Conservation (phyloP, 2,797 vertebrate genomes). For the Choloepus didactylus region DNA sequence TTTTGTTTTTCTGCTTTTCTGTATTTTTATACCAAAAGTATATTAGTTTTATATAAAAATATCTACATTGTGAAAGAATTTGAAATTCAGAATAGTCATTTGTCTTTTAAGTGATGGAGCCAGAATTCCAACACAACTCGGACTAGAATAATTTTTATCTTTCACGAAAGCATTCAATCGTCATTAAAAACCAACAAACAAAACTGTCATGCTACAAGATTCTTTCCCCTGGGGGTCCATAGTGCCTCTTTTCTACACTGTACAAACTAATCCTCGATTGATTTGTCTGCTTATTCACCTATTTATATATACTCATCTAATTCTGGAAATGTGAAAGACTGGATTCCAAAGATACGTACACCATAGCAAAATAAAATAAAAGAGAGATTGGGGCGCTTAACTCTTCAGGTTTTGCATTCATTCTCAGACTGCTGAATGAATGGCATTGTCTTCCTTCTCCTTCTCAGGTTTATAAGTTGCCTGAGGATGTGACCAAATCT, state of each 20-base stretch:
- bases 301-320: neutral
- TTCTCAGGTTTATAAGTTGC: neutral
- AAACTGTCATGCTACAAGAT: neutral
- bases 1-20: neutral
- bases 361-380: constrained; percentile 17
- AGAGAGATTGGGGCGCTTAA: neutral
- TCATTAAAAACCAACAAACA: neutral
- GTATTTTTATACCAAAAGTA: neutral
- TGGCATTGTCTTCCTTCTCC: neutral
- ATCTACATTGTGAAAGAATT: neutral
- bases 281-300: neutral
- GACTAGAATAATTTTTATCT: constrained; percentile 17
- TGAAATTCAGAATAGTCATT: neutral
- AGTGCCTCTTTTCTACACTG: neutral
- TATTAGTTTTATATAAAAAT: neutral
- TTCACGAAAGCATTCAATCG: constrained; percentile 19
- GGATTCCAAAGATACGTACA: neutral
- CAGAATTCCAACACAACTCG: neutral
- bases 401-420: neutral
- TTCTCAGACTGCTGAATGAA: neutral
- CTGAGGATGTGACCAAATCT: neutral
- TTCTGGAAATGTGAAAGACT: constrained; percentile 28
- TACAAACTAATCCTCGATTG: neutral
- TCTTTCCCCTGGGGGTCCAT: neutral
- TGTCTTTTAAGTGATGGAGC: neutral